phyloP scores from a whole-genome alignment of 35 echinoderm and acorn worm species.

The Holothuria glaberrima region DNA sequence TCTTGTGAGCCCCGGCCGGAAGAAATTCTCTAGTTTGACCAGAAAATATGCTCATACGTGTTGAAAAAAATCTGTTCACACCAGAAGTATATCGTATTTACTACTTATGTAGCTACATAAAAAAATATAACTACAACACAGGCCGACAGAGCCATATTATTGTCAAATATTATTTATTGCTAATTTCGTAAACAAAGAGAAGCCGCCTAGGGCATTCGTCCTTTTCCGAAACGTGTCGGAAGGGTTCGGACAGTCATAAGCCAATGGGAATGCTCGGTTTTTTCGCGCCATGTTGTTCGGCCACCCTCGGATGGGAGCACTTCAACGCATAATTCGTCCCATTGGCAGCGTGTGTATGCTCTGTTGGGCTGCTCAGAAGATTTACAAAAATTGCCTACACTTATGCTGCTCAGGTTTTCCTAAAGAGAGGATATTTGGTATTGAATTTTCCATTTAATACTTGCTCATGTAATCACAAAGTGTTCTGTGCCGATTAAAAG shows the following conservation, averaged over 20 bases:
- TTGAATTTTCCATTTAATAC: conserved; percentile 36
- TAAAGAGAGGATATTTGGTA: conserved; percentile 24
- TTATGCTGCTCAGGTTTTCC: conserved; percentile 5
- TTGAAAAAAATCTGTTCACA: too few species aligned
- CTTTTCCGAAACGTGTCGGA: neutral
- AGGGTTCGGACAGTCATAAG: neutral
- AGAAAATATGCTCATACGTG: too few species aligned
- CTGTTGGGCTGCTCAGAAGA: neutral
- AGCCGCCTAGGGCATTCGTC: conserved; percentile 27
- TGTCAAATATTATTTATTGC: too few species aligned
- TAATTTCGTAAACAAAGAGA: conserved; percentile 47
- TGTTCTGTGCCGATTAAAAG: conserved; percentile 16
- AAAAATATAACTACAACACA: too few species aligned
- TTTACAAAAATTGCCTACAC: neutral
- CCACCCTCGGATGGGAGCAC: neutral
- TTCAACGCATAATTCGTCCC: conserved; percentile 35
- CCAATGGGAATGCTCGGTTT: neutral
- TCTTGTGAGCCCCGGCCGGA: too few species aligned
- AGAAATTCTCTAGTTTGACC: too few species aligned
- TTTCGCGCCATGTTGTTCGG: conserved; percentile 43
- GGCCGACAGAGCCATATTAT: too few species aligned
- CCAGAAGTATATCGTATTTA: too few species aligned
- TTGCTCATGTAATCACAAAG: conserved; percentile 39
- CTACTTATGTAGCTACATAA: too few species aligned
- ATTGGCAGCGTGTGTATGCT: conserved; percentile 43